phyloP scores from a whole-genome alignment of 1,140 invertebrate species.

The Hyles vespertilio region DNA sequence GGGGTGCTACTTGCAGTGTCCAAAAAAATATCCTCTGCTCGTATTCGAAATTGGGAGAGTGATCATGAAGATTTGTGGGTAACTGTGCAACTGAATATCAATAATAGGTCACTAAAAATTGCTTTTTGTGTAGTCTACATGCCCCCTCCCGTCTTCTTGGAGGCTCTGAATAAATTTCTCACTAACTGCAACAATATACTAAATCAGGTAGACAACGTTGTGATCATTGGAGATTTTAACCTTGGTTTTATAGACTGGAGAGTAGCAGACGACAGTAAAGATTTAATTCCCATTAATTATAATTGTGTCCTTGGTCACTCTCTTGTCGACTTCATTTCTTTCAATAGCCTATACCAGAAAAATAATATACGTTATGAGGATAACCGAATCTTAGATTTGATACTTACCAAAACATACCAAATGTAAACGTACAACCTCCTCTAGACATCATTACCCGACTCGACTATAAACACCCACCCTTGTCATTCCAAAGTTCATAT shows the following conservation, averaged over 20 bases:
- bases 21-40: slow-evolving; percentile 6
- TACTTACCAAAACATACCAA: slow-evolving; percentile 7
- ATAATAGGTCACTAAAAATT: no score
- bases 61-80: no score
- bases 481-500: not conserved
- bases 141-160: slow-evolving; percentile 8
- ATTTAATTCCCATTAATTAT: slow-evolving; percentile 1
- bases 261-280: no score
- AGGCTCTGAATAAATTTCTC: slow-evolving; percentile 4
- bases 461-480: slow-evolving; percentile 3
- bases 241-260: slow-evolving; percentile 10
- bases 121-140: slow-evolving; percentile 14
- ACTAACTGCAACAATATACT: not conserved
- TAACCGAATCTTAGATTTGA: slow-evolving; percentile 12
- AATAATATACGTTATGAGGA: slow-evolving; percentile 17
- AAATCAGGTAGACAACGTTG: not conserved
- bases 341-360: slow-evolving; percentile 21
- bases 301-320: slow-evolving; percentile 1
- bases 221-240: slow-evolving; percentile 17
- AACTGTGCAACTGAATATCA: no score
- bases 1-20: slow-evolving; percentile 30
- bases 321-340: slow-evolving; percentile 23
- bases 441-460: not conserved
- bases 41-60: slow-evolving; percentile 9
- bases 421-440: not conserved